These are phyloP conservation scores for Nyleta sp. DNA, from an alignment of 2,888 invertebrate genomes.

Conservation along the genomic window DNA sequence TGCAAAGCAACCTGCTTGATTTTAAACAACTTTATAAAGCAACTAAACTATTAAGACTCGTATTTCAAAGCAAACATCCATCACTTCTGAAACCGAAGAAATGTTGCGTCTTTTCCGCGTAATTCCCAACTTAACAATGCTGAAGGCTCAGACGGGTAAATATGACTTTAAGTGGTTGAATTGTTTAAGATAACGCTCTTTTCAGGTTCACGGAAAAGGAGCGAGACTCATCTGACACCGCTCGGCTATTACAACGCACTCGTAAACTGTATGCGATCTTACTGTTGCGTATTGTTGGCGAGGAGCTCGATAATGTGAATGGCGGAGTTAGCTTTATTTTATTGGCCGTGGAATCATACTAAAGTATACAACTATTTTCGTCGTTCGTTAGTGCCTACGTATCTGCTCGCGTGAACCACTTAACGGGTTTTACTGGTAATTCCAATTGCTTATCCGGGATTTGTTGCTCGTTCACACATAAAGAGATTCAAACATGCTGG, in stretches of 20 bases:
- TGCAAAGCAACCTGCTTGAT: too few relatives aligned
- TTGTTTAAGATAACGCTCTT: constrained; percentile 23
- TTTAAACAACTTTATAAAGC: too few relatives aligned
- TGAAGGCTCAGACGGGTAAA: background rate
- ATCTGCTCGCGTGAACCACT: constrained; percentile 58
- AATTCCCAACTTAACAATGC: background rate
- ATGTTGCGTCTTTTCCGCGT: too few relatives aligned
- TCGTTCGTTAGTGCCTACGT: constrained; percentile 54
- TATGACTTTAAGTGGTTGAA: constrained; percentile 19
- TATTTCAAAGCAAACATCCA: too few relatives aligned
- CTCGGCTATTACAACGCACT: constrained; percentile 34
- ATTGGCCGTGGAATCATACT: constrained; percentile 64
- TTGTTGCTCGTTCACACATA: constrained; percentile 63
- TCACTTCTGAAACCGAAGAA: too few relatives aligned
- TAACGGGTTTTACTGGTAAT: constrained; percentile 62
- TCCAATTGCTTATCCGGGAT: constrained; percentile 63
- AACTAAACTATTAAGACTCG: too few relatives aligned
- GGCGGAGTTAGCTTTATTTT: constrained; percentile 65
- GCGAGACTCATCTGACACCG: constrained; percentile 26
- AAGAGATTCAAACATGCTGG: constrained; percentile 62
- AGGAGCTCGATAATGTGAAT: constrained; percentile 49
- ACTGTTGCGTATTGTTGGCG: constrained; percentile 64
- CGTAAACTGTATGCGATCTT: constrained; percentile 69
- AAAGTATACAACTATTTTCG: constrained; percentile 54
- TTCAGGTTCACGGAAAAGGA: background rate